Evolutionary conservation across 2,113 vertebrate species (phyloP).

Genomic region (Trinectes maculatus): DNA sequence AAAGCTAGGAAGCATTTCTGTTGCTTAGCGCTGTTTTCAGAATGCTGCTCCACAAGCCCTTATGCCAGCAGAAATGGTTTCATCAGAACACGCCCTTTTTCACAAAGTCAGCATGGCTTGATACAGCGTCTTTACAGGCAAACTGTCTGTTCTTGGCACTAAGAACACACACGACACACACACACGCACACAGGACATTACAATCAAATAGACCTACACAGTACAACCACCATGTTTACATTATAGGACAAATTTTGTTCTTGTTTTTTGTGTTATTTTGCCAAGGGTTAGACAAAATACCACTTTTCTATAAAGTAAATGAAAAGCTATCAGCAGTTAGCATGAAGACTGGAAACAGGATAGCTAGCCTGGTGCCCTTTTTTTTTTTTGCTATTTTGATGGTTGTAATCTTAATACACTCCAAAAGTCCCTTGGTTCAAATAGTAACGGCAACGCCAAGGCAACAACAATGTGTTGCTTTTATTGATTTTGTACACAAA

Average conservation of each 20-base stretch:
- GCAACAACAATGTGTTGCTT: too few species aligned
- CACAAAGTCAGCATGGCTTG: constrained; percentile 36
- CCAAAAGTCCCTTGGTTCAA: too few species aligned
- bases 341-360: not conserved
- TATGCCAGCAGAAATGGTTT: constrained; percentile 1
- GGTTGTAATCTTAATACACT: too few species aligned
- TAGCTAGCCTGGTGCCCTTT: not conserved
- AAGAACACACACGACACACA: constrained; percentile 12
- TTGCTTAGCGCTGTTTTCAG: not conserved
- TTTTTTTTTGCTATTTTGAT: too few species aligned
- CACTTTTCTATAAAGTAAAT: not conserved
- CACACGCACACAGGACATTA: constrained; percentile 6
- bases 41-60: not conserved
- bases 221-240: not conserved
- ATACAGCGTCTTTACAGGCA: constrained; percentile 23
- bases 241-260: not conserved
- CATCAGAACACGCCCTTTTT: not conserved
- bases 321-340: not conserved
- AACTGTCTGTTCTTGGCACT: constrained; percentile 10
- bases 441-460: too few species aligned
- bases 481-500: too few species aligned
- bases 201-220: not conserved
- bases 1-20: not conserved
- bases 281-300: not conserved
- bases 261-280: not conserved